Evolutionary conservation across 2,888 invertebrate genomes (phyloP).

Genomic region (Galerucella calmariensis): DNA sequence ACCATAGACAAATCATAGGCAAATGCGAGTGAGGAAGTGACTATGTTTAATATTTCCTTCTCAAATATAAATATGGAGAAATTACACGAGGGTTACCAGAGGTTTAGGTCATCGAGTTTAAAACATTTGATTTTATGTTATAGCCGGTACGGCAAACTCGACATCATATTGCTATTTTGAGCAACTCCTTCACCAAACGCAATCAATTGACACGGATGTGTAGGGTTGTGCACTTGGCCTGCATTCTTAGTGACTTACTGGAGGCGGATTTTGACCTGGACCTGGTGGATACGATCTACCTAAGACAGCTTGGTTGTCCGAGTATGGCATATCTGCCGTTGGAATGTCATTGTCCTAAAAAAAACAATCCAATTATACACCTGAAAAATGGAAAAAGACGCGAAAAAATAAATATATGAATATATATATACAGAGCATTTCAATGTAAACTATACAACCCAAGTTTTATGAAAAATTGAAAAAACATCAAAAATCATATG

Average conservation of each 20-base stretch:
- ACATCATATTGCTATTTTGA: conserved; percentile 59
- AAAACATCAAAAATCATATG: too few species aligned
- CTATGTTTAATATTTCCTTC: conserved; percentile 23
- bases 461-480: too few species aligned
- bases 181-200: conserved; percentile 55
- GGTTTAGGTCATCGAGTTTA: conserved; percentile 13
- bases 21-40: conserved; percentile 22
- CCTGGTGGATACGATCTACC: conserved; percentile 64
- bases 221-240: conserved; percentile 59
- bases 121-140: conserved; percentile 15
- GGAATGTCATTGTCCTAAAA: conserved; percentile 79
- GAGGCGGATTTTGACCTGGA: conserved; percentile 64
- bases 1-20: conserved; percentile 21
- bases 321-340: conserved; percentile 79
- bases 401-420: too few species aligned
- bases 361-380: conserved; percentile 6
- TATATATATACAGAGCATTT: too few species aligned
- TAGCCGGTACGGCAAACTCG: conserved; percentile 45
- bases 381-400: background rate
- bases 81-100: conserved; percentile 24
- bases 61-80: conserved; percentile 25
- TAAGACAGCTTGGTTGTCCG: conserved; percentile 68
- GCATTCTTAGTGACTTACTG: conserved; percentile 65
- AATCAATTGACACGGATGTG: conserved; percentile 62
- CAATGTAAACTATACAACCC: too few species aligned